Conservation (phyloP, 2,113 vertebrate genomes). For the Petroica traversi region DNA sequence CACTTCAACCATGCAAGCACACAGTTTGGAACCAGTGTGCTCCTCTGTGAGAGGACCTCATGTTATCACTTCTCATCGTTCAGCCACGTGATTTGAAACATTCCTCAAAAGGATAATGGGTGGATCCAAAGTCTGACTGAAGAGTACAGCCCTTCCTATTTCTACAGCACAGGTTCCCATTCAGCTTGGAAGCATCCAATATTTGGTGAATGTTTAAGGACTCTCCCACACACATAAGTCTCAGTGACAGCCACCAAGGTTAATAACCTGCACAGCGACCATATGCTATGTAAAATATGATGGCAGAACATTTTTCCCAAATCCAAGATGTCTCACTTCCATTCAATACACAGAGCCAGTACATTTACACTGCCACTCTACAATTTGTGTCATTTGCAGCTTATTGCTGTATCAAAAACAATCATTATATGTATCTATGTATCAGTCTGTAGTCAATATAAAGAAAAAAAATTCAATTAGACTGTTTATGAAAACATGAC, state of each 20-base stretch:
- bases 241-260: background rate
- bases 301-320: background rate
- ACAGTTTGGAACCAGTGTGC: fast-evolving
- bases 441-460: background rate
- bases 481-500: background rate
- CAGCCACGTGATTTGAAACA: background rate
- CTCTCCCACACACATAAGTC: fast-evolving
- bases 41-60: background rate
- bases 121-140: background rate
- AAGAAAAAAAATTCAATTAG: background rate
- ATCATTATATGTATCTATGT: background rate
- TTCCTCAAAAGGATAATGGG: background rate
- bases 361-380: background rate
- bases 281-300: background rate
- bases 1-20: background rate
- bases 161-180: background rate
- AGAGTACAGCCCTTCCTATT: background rate
- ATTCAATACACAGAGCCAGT: background rate
- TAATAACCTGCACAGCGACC: background rate
- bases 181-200: background rate
- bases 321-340: background rate
- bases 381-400: background rate
- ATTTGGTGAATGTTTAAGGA: background rate
- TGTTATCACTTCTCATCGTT: background rate
- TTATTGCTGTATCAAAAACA: background rate